phyloP scores from a whole-genome alignment of 2,113 vertebrate species.

The Toxotes jaculatrix region DNA sequence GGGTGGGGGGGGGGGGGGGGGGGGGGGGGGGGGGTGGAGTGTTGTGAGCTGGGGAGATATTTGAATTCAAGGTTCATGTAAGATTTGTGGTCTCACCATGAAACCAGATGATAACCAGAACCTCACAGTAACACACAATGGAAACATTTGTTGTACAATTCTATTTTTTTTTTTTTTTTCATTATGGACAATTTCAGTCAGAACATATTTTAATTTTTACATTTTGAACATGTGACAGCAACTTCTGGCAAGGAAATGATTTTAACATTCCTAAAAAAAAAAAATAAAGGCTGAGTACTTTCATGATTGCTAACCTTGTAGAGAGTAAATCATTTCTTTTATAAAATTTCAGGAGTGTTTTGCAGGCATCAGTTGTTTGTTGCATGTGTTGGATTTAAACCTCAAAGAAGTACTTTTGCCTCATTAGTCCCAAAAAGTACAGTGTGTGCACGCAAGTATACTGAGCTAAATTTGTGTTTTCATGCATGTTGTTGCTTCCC shows the following conservation, averaged over 20 bases:
- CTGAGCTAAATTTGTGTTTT: constrained; percentile 40
- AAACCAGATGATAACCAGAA: constrained; percentile 8
- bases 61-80: not conserved
- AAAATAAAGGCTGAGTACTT: not conserved
- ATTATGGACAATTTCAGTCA: not conserved
- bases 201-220: not conserved
- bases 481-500: constrained; percentile 36
- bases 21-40: no score
- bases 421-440: constrained; percentile 55
- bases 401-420: constrained; percentile 52
- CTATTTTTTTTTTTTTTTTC: not conserved
- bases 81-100: not conserved
- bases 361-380: constrained; percentile 22
- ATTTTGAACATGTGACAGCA: not conserved
- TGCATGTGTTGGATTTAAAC: constrained; percentile 26
- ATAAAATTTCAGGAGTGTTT: constrained; percentile 13
- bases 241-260: not conserved
- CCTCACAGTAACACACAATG: not conserved
- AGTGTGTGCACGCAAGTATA: constrained; percentile 37
- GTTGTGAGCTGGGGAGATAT: constrained; percentile 5
- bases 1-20: no score
- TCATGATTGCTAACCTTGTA: constrained; percentile 13
- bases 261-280: not conserved
- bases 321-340: not conserved
- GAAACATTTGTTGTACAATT: not conserved